These are phyloP conservation scores for Rhinichthys klamathensis DNA, from an alignment of 2,113 vertebrate species.

Conservation along the genomic window DNA sequence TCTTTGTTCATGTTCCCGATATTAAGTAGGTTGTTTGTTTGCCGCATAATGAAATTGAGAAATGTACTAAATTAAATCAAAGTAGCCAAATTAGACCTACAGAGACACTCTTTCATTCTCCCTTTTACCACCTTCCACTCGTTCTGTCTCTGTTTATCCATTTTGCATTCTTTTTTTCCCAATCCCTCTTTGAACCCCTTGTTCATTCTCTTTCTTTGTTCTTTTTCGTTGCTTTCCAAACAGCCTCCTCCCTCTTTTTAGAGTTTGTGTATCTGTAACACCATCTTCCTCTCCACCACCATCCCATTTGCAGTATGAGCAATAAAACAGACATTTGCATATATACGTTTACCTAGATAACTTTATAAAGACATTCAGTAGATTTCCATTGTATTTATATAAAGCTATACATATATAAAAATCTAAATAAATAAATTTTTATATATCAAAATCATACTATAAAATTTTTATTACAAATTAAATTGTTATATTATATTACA, in stretches of 20 bases:
- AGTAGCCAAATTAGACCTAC: conserved; percentile 56
- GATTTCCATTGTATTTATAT: neutral
- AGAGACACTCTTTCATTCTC: conserved; percentile 46
- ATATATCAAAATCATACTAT: neutral
- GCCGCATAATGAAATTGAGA: conserved; percentile 57
- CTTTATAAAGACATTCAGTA: neutral
- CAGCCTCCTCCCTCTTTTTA: conserved; percentile 2
- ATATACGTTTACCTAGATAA: neutral
- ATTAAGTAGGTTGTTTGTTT: conserved; percentile 63
- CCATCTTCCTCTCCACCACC: conserved; percentile 1
- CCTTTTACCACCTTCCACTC: neutral
- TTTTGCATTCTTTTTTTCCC: conserved; percentile 5
- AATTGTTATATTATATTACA: too few species aligned
- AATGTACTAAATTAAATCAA: conserved; percentile 63
- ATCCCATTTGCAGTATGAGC: neutral
- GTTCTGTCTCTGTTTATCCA: neutral
- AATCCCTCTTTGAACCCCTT: conserved; percentile 10
- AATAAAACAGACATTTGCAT: neutral
- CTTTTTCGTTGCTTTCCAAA: conserved; percentile 17
- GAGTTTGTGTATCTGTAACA: neutral
- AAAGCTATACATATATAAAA: neutral
- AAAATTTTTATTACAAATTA: too few species aligned
- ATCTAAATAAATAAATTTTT: too few species aligned
- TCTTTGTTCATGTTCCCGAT: conserved; percentile 65
- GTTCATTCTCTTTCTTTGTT: conserved; percentile 3